phyloP scores from a whole-genome alignment of 2,888 invertebrate species.

The Drosophila formosana region DNA sequence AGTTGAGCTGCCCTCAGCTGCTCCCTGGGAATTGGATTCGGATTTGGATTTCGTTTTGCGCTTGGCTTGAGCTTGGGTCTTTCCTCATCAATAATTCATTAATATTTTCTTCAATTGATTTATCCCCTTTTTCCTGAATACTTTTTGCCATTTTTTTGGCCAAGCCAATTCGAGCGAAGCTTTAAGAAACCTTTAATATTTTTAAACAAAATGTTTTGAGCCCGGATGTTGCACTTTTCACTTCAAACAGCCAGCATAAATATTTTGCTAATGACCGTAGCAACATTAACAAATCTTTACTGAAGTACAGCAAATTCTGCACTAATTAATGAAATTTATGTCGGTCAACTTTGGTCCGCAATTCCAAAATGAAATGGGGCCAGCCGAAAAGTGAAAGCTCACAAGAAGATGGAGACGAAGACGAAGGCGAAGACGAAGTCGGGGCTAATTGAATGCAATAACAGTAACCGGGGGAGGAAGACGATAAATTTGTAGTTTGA shows the following conservation, averaged over 20 bases:
- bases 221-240: constrained; percentile 14
- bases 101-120: constrained; percentile 74
- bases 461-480: constrained; percentile 2
- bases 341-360: constrained; percentile 60
- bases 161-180: too few species aligned
- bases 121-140: constrained; percentile 49
- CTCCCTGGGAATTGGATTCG: constrained; percentile 5
- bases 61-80: constrained; percentile 3
- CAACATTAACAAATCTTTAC: constrained; percentile 59
- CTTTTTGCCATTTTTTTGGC: constrained; percentile 40
- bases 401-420: constrained; percentile 9
- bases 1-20: constrained; percentile 13
- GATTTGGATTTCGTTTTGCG: background rate
- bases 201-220: background rate
- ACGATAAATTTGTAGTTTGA: constrained; percentile 18
- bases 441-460: constrained; percentile 63
- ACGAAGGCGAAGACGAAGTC: too few species aligned
- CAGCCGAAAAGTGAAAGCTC: constrained; percentile 39
- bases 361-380: constrained; percentile 42
- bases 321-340: constrained; percentile 72
- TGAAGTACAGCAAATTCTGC: constrained; percentile 41
- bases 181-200: background rate
- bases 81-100: constrained; percentile 73
- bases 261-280: constrained; percentile 54
- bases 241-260: constrained; percentile 47